Evolutionary conservation across 1,140 invertebrate genomes (phyloP), one percentile per base, ranked within the genome.

Genomic region (Brachystomella parvula): DNA sequence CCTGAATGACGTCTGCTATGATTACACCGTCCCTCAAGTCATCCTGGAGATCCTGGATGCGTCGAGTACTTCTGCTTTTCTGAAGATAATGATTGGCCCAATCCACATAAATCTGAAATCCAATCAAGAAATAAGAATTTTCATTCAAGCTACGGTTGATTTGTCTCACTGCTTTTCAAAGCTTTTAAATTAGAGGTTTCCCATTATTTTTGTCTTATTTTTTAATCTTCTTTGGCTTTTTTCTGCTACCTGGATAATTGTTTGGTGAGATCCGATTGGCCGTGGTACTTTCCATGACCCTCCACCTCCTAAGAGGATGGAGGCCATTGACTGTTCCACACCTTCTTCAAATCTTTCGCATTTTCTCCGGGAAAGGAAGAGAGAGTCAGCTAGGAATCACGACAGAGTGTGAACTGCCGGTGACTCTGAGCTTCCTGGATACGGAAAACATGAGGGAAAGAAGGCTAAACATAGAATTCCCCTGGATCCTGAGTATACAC

Each of bases 51-150:
- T 91, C 89, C 64, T 84, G 83, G 63, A 94, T 91, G 70, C 89
- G 85, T 64, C 87, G 84, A 72, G 91, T 90, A 66, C 87, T 90
- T 63, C 88, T 84, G 35, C 87, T 87, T 76, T 93, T 90, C 78
- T 96, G 92, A 81, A 97, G 79, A 78, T 97, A 97, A 76, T 96
- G 92, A 80, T 97, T 97, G 29, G 92, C 93, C 94, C 94, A 97
- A 78, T 96, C 92, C 29, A 92, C 95, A 78, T 97, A 97, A 74
- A 96, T 94, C 93, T 97, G 82, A 24, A 84, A 81, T 71, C 74
- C 68, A 69, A 68, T 69, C 68, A 17, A 47, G 28, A 62, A 62
- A n/a, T 21, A 24, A 39, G 3, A 30, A 59, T 6, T 29, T 64
- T 19, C 6, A 64, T 61, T 39, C n/a, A n/a, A n/a, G n/a, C n/a